Conservation (phyloP, 2,113 vertebrate species). For the Archocentrus centrarchus region DNA sequence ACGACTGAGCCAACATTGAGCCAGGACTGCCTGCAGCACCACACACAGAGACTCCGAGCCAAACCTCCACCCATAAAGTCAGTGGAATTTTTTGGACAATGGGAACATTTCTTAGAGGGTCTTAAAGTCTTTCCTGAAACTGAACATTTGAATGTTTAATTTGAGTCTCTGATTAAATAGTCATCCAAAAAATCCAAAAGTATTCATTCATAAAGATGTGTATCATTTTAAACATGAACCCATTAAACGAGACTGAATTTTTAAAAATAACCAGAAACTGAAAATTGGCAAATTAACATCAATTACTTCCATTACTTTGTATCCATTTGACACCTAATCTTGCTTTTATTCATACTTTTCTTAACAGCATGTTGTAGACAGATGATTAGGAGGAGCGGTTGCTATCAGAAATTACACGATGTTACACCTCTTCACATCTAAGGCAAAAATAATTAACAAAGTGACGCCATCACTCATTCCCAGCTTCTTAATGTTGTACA, state of each 20-base stretch:
- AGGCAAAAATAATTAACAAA: constrained; percentile 58
- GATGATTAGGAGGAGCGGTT: constrained; percentile 40
- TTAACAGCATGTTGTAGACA: constrained; percentile 10
- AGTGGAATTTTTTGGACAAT: constrained; percentile 13
- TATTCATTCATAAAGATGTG: neutral
- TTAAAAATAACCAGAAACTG: constrained; percentile 14
- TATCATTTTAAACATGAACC: neutral
- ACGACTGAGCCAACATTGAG: constrained; percentile 21
- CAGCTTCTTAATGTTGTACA: constrained; percentile 49
- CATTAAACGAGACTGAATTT: neutral
- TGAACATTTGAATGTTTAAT: neutral
- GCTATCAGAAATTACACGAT: constrained; percentile 43
- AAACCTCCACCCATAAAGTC: constrained; percentile 35
- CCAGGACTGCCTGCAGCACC: constrained; percentile 31
- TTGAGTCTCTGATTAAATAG: neutral
- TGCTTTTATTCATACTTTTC: constrained; percentile 19
- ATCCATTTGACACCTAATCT: constrained; percentile 2
- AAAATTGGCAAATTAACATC: constrained; percentile 28
- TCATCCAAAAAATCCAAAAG: neutral
- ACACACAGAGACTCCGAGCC: constrained; percentile 17
- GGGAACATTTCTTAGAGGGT: constrained; percentile 37
- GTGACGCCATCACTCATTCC: constrained; percentile 28
- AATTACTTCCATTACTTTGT: constrained; percentile 23
- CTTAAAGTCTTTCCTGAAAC: constrained; percentile 34
- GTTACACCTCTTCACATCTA: constrained; percentile 32